phyloP scores from a whole-genome alignment of 1,140 invertebrate species.

The Drosophila pandora region DNA sequence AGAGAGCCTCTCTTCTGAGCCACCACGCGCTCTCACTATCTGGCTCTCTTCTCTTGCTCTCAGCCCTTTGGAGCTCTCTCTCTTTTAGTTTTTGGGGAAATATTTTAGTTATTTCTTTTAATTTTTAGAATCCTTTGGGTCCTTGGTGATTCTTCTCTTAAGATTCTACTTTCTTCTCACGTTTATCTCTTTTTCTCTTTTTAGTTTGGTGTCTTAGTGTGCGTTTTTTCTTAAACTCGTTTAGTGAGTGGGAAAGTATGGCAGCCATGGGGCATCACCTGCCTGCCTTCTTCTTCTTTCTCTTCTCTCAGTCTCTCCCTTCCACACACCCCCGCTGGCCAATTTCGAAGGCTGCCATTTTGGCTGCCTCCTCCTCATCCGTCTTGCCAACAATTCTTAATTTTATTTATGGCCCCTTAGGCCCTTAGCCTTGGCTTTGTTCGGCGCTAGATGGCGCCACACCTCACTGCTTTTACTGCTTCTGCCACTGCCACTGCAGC shows the following conservation, averaged over 20 bases:
- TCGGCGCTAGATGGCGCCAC: slow-evolving; percentile 49
- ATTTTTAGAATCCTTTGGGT: too few relatives aligned
- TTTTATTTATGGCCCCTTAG: slow-evolving; percentile 45
- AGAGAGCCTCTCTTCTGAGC: slow-evolving; percentile 20
- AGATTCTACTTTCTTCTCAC: background rate
- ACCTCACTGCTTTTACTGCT: slow-evolving; percentile 28
- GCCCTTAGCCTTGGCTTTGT: slow-evolving; percentile 42
- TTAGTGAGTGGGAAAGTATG: slow-evolving; percentile 36
- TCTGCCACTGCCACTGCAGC: slow-evolving; percentile 8
- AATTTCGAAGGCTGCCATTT: slow-evolving; percentile 47
- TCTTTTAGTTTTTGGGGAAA: background rate
- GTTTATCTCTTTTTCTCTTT: background rate
- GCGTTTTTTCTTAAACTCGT: slow-evolving; percentile 36
- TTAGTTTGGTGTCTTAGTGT: background rate
- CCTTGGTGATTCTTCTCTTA: too few relatives aligned
- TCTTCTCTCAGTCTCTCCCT: background rate
- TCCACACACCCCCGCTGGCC: too few relatives aligned
- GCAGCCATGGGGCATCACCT: slow-evolving; percentile 20
- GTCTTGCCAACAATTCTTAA: background rate
- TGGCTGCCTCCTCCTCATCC: slow-evolving; percentile 20
- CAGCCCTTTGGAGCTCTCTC: slow-evolving; percentile 17
- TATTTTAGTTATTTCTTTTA: background rate
- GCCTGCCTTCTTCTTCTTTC: slow-evolving; percentile 5
- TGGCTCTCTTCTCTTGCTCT: slow-evolving; percentile 12
- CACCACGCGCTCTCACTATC: background rate